phyloP scores from a whole-genome alignment of 2,888 invertebrate genomes.

The Nomada fabriciana region DNA sequence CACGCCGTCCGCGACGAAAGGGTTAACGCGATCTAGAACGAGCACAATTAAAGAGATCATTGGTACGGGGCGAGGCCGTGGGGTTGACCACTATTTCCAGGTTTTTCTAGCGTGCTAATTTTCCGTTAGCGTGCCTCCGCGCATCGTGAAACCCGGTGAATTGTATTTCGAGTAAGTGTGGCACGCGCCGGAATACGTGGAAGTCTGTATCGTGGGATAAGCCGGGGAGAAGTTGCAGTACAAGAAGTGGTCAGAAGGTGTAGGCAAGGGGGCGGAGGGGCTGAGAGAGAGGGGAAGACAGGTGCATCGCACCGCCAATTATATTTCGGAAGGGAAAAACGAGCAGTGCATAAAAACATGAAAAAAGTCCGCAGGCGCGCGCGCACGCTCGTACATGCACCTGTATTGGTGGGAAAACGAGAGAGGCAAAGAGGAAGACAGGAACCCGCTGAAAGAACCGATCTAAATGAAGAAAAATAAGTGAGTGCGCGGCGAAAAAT shows the following conservation, averaged over 20 bases:
- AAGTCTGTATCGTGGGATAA: slow-evolving; percentile 63
- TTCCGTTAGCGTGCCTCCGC: slow-evolving; percentile 46
- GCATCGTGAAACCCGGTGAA: slow-evolving; percentile 23
- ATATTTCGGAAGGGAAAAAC: slow-evolving; percentile 82
- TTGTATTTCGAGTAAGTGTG: slow-evolving; percentile 59
- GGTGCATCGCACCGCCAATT: slow-evolving; percentile 84
- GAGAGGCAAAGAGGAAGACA: slow-evolving; percentile 39
- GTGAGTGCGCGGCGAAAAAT: slow-evolving; percentile 31
- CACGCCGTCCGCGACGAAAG: too few relatives aligned
- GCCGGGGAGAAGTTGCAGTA: slow-evolving; percentile 60
- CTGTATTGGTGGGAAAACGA: slow-evolving; percentile 47
- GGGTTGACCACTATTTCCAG: not conserved
- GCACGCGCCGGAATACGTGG: slow-evolving; percentile 74
- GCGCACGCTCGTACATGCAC: slow-evolving; percentile 49
- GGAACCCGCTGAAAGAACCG: slow-evolving; percentile 45
- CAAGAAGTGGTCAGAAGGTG: slow-evolving; percentile 62
- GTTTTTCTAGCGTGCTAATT: slow-evolving; percentile 37
- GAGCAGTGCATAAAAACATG: slow-evolving; percentile 74
- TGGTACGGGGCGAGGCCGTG: not conserved
- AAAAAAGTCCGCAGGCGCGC: slow-evolving; percentile 72
- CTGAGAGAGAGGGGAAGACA: slow-evolving; percentile 78
- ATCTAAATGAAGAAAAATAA: slow-evolving; percentile 51
- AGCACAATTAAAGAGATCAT: not conserved
- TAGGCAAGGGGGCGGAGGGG: slow-evolving; percentile 54
- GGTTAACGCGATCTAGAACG: not conserved